Evolutionary conservation across 1,140 invertebrate genomes (phyloP).

Genomic region (Drosophila neocordata): DNA sequence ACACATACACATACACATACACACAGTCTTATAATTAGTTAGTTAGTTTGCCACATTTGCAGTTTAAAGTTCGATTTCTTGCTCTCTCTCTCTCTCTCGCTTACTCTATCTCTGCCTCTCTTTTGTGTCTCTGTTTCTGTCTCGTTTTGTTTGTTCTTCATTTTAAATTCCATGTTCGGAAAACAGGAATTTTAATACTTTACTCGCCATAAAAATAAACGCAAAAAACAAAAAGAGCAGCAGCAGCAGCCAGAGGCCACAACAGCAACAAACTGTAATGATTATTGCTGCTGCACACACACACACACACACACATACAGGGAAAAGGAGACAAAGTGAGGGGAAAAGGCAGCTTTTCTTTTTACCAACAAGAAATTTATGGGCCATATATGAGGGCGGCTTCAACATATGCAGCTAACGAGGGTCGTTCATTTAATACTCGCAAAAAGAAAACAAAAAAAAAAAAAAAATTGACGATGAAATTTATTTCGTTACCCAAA

Average conservation of each 20-base stretch:
- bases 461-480: background rate
- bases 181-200: constrained; percentile 71
- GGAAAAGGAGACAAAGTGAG: constrained; percentile 5
- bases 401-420: constrained; percentile 13
- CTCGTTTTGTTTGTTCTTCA: constrained; percentile 71
- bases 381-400: constrained; percentile 59
- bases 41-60: constrained; percentile 22
- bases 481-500: background rate
- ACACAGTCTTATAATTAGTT: constrained; percentile 53
- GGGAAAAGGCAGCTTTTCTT: constrained; percentile 15
- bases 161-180: constrained; percentile 77
- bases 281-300: constrained; percentile 74
- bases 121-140: constrained; percentile 23
- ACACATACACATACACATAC: background rate
- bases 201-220: constrained; percentile 40
- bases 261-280: constrained; percentile 70
- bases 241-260: constrained; percentile 33
- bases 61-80: constrained; percentile 54
- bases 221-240: constrained; percentile 60
- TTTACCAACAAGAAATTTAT: constrained; percentile 69
- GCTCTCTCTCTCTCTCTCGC: background rate
- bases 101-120: background rate
- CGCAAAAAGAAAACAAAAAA: background rate
- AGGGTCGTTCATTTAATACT: constrained; percentile 22
- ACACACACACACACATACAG: constrained; percentile 50